Percentiles rank a stretch among this genome's conserved stretches.
Conservation (phyloP, 2,888 invertebrate species). For the Phalangium opilio region DNA sequence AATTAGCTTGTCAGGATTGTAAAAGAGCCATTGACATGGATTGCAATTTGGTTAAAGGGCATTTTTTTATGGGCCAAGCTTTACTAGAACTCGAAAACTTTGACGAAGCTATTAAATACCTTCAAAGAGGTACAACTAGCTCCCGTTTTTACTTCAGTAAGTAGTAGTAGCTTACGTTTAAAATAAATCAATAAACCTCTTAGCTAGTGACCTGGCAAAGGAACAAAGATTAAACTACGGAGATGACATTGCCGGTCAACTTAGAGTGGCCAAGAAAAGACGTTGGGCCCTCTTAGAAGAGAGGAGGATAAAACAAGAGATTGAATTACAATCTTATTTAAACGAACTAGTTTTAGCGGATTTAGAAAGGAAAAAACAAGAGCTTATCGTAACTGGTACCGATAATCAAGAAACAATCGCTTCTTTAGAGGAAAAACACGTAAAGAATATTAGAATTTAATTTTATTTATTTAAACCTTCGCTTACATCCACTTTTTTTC, state of each 20-base stretch:
- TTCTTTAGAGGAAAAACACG: no score
- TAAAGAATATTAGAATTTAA: neutral
- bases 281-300: slow-evolving; percentile 86
- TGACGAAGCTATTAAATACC: slow-evolving; percentile 93
- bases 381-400: neutral
- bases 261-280: slow-evolving; percentile 77
- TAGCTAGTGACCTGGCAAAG: slow-evolving; percentile 64
- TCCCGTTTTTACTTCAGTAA: no score
- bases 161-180: no score
- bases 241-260: slow-evolving; percentile 84
- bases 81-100: slow-evolving; percentile 69
- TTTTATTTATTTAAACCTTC: neutral
- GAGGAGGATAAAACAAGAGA: slow-evolving; percentile 85
- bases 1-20: slow-evolving; percentile 68
- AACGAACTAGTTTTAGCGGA: slow-evolving; percentile 69
- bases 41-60: slow-evolving; percentile 77
- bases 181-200: slow-evolving; percentile 10
- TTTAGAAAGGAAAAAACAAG: slow-evolving; percentile 42
- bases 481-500: no score
- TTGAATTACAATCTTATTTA: slow-evolving; percentile 53
- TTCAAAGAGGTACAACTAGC: slow-evolving; percentile 91
- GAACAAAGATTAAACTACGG: slow-evolving; percentile 93
- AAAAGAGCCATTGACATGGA: slow-evolving; percentile 84
- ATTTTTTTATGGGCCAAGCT: slow-evolving; percentile 91
- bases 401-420: no score